A percentile compares a stretch with the other conserved stretches of the same genome.
phyloP scores from a whole-genome alignment of 2,113 vertebrate species.

The Neotoma lepida region DNA sequence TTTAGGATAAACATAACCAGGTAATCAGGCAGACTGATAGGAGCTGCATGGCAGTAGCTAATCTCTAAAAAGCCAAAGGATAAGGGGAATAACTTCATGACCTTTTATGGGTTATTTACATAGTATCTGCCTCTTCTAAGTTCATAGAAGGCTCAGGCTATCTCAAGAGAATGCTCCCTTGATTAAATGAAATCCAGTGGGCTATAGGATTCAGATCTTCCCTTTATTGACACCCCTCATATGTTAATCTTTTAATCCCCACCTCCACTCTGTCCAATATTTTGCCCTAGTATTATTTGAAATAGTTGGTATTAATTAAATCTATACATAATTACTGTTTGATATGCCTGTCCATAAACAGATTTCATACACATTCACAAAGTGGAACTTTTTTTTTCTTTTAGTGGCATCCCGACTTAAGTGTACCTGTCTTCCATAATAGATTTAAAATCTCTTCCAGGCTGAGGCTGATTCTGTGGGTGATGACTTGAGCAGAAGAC shows the following conservation, averaged over 20 bases:
- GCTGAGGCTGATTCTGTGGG: not conserved
- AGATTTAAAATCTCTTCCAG: not conserved
- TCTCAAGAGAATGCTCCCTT: not conserved
- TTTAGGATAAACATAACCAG: not conserved
- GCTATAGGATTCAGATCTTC: not conserved
- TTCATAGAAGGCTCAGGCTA: not conserved
- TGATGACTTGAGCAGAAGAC: not conserved
- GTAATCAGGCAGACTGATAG: no score
- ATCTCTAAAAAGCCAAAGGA: not conserved
- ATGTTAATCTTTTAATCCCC: not conserved
- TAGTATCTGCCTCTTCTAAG: not conserved
- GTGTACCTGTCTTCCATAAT: not conserved
- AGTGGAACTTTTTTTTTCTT: not conserved
- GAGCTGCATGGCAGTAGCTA: not conserved
- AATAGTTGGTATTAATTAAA: not conserved
- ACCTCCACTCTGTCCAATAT: no score
- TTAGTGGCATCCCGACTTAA: not conserved
- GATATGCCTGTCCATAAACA: not conserved
- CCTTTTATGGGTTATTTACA: not conserved
- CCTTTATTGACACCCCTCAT: no score
- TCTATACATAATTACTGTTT: not conserved
- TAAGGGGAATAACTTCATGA: no score
- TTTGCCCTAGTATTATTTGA: not conserved
- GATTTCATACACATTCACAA: not conserved
- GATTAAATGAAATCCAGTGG: not conserved